Conservation (phyloP, 1,140 invertebrate species). For the Pemphigus obesinymphae region DNA sequence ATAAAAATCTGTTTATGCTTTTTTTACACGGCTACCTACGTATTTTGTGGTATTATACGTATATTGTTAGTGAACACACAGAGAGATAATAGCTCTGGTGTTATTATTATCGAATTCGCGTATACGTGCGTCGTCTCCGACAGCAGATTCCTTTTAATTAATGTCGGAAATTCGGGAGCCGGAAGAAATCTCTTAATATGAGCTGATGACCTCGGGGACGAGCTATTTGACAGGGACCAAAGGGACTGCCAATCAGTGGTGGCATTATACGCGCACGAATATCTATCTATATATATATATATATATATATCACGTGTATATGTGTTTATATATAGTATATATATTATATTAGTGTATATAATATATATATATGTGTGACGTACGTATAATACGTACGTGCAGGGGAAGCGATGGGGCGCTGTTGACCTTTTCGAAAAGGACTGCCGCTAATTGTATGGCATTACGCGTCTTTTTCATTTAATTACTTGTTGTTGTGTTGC, state of each 20-base stretch:
- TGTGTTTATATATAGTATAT: too few relatives aligned
- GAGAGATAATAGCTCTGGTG: too few relatives aligned
- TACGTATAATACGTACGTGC: background rate
- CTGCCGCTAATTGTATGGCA: constrained; percentile 19
- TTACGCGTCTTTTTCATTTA: constrained; percentile 37
- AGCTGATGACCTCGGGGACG: constrained; percentile 20
- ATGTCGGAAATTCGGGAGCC: constrained; percentile 24
- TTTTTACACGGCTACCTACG: too few relatives aligned
- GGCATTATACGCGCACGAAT: constrained; percentile 2
- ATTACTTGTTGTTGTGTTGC: constrained; percentile 17
- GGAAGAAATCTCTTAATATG: constrained; percentile 32
- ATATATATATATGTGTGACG: too few relatives aligned
- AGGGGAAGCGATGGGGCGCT: background rate
- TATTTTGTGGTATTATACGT: too few relatives aligned
- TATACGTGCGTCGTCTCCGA: background rate
- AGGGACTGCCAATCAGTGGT: constrained; percentile 38
- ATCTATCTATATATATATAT: background rate
- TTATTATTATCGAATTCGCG: constrained; percentile 16
- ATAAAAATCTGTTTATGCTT: too few relatives aligned
- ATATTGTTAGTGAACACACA: too few relatives aligned
- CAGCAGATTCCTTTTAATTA: constrained; percentile 27
- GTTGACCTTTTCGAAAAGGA: constrained; percentile 6
- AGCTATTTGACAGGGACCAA: constrained; percentile 32
- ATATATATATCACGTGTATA: background rate
- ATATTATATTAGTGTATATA: background rate